Conservation (phyloP, 2,888 invertebrate species). For the Phengaris alcon region DNA sequence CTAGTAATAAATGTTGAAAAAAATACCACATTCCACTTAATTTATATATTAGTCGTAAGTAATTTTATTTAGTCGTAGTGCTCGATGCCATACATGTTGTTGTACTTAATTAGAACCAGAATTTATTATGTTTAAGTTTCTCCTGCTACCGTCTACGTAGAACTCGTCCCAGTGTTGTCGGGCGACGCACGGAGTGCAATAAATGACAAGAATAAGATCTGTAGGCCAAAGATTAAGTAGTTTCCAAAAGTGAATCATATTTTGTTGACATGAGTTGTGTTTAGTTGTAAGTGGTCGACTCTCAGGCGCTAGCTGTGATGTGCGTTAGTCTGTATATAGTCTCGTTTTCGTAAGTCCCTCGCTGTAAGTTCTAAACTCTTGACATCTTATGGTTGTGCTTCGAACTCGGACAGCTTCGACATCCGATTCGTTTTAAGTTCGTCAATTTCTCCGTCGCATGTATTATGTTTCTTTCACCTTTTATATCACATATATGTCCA, state of each 20-base stretch:
- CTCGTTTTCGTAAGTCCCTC: neutral
- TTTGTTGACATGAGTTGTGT: slow-evolving; percentile 36
- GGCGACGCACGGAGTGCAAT: slow-evolving; percentile 60
- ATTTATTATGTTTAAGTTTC: slow-evolving; percentile 32
- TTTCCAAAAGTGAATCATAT: slow-evolving; percentile 35
- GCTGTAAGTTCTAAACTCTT: neutral
- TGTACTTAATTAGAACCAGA: slow-evolving; percentile 63
- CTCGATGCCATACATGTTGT: slow-evolving; percentile 69
- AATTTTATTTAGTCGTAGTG: slow-evolving; percentile 48
- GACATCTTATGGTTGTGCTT: slow-evolving; percentile 7
- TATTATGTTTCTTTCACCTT: neutral
- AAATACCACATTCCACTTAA: slow-evolving; percentile 62
- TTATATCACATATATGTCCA: neutral
- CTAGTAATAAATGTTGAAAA: slow-evolving; percentile 50
- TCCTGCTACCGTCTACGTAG: slow-evolving; percentile 35
- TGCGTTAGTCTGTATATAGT: slow-evolving; percentile 14
- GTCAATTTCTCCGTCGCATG: neutral
- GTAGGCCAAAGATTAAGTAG: slow-evolving; percentile 74
- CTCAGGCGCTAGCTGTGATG: slow-evolving; percentile 51
- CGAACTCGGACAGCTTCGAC: neutral
- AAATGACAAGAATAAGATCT: slow-evolving; percentile 66
- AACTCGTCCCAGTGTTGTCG: slow-evolving; percentile 46
- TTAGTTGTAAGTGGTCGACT: slow-evolving; percentile 66
- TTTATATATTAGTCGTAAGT: slow-evolving; percentile 50
- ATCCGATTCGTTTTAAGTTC: neutral